A percentile compares a stretch with the other conserved stretches of the same genome.
Conservation (phyloP, 2,888 invertebrate species). For the Drosophila meridionalis region DNA sequence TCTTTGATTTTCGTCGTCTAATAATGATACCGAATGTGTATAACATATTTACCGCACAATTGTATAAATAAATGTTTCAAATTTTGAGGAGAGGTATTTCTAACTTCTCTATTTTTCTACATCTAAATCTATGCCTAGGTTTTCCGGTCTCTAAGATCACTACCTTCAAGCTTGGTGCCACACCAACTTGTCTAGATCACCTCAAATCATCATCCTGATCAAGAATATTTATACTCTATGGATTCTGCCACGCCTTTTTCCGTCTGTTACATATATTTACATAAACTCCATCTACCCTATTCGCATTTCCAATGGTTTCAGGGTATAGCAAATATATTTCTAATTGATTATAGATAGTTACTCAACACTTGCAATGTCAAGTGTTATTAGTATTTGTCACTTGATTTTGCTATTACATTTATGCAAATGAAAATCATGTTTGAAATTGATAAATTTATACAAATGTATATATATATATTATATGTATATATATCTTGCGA, state of each 20-base stretch:
- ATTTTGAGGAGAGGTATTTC: too few species aligned
- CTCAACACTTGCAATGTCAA: neutral
- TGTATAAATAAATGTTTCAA: too few species aligned
- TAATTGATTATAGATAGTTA: neutral
- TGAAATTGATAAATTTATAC: neutral
- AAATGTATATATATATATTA: neutral
- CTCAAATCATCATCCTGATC: neutral
- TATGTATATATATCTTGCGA: too few species aligned
- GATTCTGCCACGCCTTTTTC: too few species aligned
- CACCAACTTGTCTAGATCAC: neutral
- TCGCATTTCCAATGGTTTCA: neutral
- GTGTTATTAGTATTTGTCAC: neutral
- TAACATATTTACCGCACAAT: too few species aligned
- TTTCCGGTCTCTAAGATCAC: too few species aligned
- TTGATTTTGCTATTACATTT: neutral
- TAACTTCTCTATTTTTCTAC: too few species aligned
- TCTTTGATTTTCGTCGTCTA: neutral
- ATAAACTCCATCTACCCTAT: neutral
- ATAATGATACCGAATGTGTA: neutral
- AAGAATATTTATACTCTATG: neutral
- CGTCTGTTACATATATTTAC: neutral
- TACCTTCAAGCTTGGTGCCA: too few species aligned
- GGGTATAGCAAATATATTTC: neutral
- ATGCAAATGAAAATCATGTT: constrained; percentile 3
- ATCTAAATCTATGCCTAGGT: too few species aligned